Conservation (phyloP, 2,113 vertebrate genomes). For the Oncorhynchus nerka region DNA sequence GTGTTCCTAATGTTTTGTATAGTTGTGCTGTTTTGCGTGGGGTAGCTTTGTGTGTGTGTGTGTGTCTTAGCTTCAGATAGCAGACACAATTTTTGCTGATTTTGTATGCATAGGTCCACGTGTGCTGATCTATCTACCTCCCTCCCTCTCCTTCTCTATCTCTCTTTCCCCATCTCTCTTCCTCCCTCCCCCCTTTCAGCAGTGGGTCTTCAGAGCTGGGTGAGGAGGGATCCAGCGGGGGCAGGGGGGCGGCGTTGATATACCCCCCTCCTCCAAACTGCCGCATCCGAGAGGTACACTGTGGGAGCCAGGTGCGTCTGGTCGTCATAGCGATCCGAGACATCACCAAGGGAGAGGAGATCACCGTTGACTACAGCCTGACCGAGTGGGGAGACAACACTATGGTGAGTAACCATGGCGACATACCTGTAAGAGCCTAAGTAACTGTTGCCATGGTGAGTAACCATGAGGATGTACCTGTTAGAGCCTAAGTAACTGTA, state of each 20-base stretch:
- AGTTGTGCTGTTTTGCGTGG: constrained; percentile 6
- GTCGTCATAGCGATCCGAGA: constrained; percentile 79
- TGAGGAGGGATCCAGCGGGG: constrained; percentile 53
- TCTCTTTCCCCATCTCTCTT: no score
- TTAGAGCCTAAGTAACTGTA: no score
- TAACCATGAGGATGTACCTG: no score
- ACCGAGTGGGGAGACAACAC: constrained; percentile 77
- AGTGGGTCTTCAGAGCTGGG: constrained; percentile 45
- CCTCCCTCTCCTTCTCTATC: not conserved
- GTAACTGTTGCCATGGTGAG: no score
- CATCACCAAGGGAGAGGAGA: constrained; percentile 79
- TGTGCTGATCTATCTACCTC: not conserved
- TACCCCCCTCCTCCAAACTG: constrained; percentile 75
- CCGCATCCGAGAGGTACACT: constrained; percentile 77
- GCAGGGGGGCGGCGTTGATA: constrained; percentile 16
- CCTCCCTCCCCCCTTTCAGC: constrained; percentile 36
- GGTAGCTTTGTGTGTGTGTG: constrained; percentile 11
- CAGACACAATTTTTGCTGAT: not conserved
- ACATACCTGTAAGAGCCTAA: no score
- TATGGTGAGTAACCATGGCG: not conserved
- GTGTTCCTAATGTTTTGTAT: constrained; percentile 14
- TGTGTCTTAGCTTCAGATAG: not conserved
- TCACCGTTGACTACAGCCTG: constrained; percentile 80
- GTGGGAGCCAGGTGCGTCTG: constrained; percentile 76
- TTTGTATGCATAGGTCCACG: not conserved